phyloP scores from a whole-genome alignment of 2,888 invertebrate genomes.

The Plusia festucae region DNA sequence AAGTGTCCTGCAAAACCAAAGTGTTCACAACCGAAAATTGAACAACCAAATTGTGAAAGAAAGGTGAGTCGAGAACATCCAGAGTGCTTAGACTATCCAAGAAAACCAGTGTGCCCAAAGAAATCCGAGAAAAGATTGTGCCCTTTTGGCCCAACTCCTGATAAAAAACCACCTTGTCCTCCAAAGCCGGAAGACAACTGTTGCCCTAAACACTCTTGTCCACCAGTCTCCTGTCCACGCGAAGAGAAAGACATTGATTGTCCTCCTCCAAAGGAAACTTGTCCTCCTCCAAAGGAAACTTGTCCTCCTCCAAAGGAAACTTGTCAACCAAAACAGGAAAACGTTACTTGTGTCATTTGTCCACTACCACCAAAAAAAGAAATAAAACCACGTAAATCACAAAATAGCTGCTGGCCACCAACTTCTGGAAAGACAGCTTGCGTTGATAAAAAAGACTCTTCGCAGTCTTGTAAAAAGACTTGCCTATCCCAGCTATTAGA shows the following conservation, averaged over 20 bases:
- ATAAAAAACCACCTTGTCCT: background rate
- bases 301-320: too few species aligned
- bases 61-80: background rate
- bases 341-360: too few species aligned
- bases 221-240: background rate
- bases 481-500: slow-evolving; percentile 11
- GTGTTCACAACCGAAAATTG: background rate
- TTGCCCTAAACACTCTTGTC: background rate
- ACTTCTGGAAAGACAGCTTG: background rate
- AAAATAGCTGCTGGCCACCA: slow-evolving; percentile 8
- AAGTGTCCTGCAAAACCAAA: background rate
- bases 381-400: slow-evolving; percentile 8
- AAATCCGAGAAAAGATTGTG: background rate
- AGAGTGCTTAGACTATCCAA: background rate
- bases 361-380: background rate
- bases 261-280: background rate
- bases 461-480: background rate
- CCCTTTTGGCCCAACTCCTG: background rate
- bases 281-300: background rate
- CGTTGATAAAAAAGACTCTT: background rate
- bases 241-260: background rate
- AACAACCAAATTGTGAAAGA: background rate
- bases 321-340: background rate
- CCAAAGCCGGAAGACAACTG: background rate
- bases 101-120: background rate